Evolutionary conservation across 2,888 invertebrate genomes (phyloP).

Genomic region (Lochmaea capreae): DNA sequence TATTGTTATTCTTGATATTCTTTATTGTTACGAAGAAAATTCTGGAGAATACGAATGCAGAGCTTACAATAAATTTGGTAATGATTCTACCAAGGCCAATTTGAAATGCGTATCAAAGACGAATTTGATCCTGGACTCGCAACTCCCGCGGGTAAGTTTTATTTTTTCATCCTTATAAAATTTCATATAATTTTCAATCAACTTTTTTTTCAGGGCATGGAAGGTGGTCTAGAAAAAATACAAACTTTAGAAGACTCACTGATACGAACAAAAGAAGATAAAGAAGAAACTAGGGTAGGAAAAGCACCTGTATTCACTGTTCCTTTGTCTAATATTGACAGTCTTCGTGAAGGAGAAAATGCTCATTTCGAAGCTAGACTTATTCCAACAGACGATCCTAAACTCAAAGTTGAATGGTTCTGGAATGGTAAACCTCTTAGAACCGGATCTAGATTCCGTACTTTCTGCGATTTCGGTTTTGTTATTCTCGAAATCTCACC

Average conservation of each 20-base stretch:
- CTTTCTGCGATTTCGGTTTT: slow-evolving; percentile 98
- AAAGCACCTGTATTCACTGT: slow-evolving; percentile 92
- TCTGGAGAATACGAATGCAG: slow-evolving; percentile 94
- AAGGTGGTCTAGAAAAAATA: slow-evolving; percentile 93
- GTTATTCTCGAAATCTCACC: slow-evolving; percentile 97
- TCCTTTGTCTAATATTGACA: slow-evolving; percentile 88
- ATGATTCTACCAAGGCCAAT: slow-evolving; percentile 86
- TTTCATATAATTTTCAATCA: background rate
- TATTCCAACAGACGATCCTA: slow-evolving; percentile 91
- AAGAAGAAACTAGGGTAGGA: slow-evolving; percentile 79
- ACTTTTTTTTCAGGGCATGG: slow-evolving; percentile 78
- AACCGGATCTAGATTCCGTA: slow-evolving; percentile 92
- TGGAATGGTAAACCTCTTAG: slow-evolving; percentile 91
- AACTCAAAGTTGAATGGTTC: slow-evolving; percentile 92
- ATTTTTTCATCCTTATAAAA: background rate
- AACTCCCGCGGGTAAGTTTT: slow-evolving; percentile 84
- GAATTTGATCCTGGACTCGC: slow-evolving; percentile 90
- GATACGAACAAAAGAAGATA: slow-evolving; percentile 80
- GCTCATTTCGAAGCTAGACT: slow-evolving; percentile 91
- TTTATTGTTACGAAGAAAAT: slow-evolving; percentile 97
- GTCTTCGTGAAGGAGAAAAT: slow-evolving; percentile 90
- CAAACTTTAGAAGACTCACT: slow-evolving; percentile 92
- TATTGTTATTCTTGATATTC: slow-evolving; percentile 93
- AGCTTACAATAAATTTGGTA: slow-evolving; percentile 91
- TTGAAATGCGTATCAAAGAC: slow-evolving; percentile 90